Percentiles rank a stretch among this genome's conserved stretches.
phyloP scores from a whole-genome alignment of 1,140 invertebrate genomes.

The Zeugodacus cucurbitae region DNA sequence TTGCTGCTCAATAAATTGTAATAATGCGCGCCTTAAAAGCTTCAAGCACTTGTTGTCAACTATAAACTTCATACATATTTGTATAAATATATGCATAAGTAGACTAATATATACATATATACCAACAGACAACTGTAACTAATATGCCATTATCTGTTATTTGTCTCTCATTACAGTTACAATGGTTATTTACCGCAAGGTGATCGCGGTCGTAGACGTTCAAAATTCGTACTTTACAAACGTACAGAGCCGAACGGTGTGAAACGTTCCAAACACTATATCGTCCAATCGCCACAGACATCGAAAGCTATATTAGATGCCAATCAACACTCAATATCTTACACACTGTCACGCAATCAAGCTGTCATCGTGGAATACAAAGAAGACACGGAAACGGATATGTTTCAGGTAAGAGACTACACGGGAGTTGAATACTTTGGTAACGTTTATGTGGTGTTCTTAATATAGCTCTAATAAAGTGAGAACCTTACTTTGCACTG shows the following conservation, averaged over 20 bases:
- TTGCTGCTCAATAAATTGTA: not conserved
- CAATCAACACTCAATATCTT: constrained; percentile 95
- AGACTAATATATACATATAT: not conserved
- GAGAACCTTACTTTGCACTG: no score
- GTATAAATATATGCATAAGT: not conserved
- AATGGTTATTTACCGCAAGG: constrained; percentile 94
- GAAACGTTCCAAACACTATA: constrained; percentile 93
- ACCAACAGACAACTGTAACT: not conserved
- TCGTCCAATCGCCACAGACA: constrained; percentile 90
- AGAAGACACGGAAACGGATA: constrained; percentile 93
- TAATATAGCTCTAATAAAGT: no score
- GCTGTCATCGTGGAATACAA: constrained; percentile 98
- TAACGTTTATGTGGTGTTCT: no score
- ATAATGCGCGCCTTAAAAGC: not conserved
- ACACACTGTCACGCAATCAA: constrained; percentile 94
- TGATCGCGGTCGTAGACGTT: constrained; percentile 89
- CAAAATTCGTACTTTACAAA: constrained; percentile 93
- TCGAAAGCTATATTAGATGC: constrained; percentile 92
- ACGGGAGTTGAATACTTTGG: no score
- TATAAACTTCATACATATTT: not conserved
- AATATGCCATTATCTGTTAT: not conserved
- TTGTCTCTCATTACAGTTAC: constrained; percentile 75
- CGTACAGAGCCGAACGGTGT: constrained; percentile 90
- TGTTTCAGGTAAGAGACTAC: constrained; percentile 94
- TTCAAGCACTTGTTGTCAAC: not conserved